Evolutionary conservation across 2,797 vertebrate species (phyloP).

Genomic region (Fundulus diaphanus): DNA sequence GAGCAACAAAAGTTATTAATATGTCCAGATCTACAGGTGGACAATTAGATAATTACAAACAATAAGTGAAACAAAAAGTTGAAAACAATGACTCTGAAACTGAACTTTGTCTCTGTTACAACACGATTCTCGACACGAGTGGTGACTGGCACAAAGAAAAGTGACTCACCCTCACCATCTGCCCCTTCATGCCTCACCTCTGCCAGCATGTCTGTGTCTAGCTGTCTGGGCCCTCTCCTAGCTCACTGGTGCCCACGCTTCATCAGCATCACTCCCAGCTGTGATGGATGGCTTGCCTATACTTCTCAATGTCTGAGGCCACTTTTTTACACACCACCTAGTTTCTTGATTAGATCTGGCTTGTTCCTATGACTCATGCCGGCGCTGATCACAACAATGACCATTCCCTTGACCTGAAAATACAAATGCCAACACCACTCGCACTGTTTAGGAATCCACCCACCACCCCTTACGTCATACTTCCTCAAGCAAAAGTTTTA

Average conservation of each 20-base stretch:
- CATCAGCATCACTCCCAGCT: conserved; percentile 70
- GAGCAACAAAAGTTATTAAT: background rate
- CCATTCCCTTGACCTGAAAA: conserved; percentile 41
- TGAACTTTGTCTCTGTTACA: conserved; percentile 47
- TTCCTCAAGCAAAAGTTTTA: conserved; percentile 26
- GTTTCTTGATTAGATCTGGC: conserved; percentile 77
- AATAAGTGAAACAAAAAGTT: conserved; percentile 37
- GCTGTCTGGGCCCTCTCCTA: conserved; percentile 61
- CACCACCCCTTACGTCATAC: conserved; percentile 52
- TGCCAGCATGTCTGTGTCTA: conserved; percentile 70
- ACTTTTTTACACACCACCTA: conserved; percentile 70
- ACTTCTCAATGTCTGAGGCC: conserved; percentile 71
- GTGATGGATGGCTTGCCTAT: conserved; percentile 72
- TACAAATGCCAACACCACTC: conserved; percentile 59
- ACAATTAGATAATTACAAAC: conserved; percentile 19
- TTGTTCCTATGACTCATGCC: conserved; percentile 74
- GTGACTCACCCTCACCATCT: conserved; percentile 82
- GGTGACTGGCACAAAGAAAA: conserved; percentile 70
- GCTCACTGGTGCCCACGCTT: conserved; percentile 68
- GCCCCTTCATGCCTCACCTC: conserved; percentile 76
- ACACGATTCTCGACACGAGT: conserved; percentile 63
- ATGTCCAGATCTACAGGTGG: background rate
- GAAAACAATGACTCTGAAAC: conserved; percentile 55
- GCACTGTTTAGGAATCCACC: conserved; percentile 49
- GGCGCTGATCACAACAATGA: conserved; percentile 52